Base-by-base conservation (phyloP, 1,140 invertebrate species). In the Meloidogyne exigua region DNA sequence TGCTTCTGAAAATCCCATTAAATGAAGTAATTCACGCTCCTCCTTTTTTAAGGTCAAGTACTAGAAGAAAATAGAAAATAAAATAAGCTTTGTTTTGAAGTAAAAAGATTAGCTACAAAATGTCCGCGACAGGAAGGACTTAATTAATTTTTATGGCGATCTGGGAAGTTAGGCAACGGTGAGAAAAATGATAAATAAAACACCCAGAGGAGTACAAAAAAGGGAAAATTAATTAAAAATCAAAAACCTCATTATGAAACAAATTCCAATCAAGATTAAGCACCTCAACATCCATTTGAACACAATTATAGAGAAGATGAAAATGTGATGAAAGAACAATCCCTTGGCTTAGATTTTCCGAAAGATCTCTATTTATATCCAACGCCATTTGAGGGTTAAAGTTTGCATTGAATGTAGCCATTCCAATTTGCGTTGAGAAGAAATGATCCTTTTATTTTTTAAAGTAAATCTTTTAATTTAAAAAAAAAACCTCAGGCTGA, bases 261-360 rank as follows among this genome's bases (percentile, higher is more conserved):
- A 80, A 23, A 76, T 80, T 71, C 73, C 68, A 82, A 62, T 78
- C 70, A 62, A 79, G 25, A 57, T 57, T 21, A 13, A 42, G 10
- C 13, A 81, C 42, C 9, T 44, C 66, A 26, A 77, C 63, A 44
- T 80, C 79, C 3, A 77, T 42, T 25, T 81, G 80, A 42, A 82
- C 79, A 44, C 81, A 71, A n/a, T 69, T 81, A 44, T 65, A 80
- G 0, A 80, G 49, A 68, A 80, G 65, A 63, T 80, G 79, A 63
- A 80, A 80, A 63, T 76, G 79, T 32, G 79, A 80, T 13, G 68
- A 76, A 18, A 80, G 67, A 23, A 80, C 71, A 26, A 80, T 62
- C 7, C 79, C 79, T 68, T 65, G 28, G 36, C 70, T 65, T 21
- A 80, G 63, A 66, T 82, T 76, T 64, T 75, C 64, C 5, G 44